phyloP scores from a whole-genome alignment of 2,797 vertebrate species.

The Hyperoplus immaculatus region DNA sequence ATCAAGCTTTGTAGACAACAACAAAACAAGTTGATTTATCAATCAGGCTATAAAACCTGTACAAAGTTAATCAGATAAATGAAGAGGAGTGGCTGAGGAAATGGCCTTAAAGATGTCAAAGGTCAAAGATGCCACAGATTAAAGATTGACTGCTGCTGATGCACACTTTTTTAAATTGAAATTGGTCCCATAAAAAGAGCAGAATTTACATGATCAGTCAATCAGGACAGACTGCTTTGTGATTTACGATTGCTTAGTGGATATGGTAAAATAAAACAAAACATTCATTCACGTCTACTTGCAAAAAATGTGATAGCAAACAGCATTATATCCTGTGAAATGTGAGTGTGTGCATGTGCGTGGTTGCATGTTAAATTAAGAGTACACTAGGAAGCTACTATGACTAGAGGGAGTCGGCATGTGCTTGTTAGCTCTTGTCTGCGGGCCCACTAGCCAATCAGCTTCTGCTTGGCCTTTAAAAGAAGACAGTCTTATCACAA shows the following conservation, averaged over 20 bases:
- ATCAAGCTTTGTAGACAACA: constrained; percentile 13
- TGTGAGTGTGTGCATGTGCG: constrained; percentile 8
- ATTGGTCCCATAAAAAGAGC: background rate
- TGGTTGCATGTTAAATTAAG: constrained; percentile 18
- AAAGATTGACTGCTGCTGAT: background rate
- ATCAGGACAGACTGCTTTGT: background rate
- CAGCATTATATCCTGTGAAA: constrained; percentile 23
- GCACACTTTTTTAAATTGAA: background rate
- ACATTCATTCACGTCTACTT: background rate
- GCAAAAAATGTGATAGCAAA: background rate
- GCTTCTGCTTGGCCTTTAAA: constrained; percentile 55
- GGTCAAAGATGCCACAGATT: background rate
- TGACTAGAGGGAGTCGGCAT: background rate
- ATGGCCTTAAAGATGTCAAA: constrained; percentile 2
- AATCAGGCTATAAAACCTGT: constrained; percentile 1
- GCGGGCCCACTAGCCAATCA: constrained; percentile 34
- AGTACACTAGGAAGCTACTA: background rate
- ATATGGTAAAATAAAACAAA: background rate
- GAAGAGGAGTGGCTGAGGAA: background rate
- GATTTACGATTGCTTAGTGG: constrained; percentile 4
- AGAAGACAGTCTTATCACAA: background rate
- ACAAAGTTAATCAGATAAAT: constrained; percentile 7
- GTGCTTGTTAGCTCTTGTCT: constrained; percentile 35
- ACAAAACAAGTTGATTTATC: background rate
- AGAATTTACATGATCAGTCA: constrained; percentile 3